Conservation (phyloP, 2,797 vertebrate species). For the Mustela erminea region DNA sequence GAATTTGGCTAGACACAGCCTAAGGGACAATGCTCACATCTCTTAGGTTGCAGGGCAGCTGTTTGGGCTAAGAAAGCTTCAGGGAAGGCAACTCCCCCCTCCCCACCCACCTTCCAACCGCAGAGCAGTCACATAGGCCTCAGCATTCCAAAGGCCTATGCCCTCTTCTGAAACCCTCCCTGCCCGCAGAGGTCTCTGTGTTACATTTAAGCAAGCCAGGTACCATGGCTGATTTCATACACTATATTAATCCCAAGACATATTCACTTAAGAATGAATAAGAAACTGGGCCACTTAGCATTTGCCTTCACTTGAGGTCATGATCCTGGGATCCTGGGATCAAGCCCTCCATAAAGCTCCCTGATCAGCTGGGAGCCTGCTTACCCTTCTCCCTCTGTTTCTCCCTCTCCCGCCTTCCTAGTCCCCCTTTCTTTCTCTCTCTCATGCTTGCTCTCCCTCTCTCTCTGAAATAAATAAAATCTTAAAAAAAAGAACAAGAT, state of each 20-base stretch:
- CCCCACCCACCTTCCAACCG: rapidly evolving
- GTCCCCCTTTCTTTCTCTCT: not conserved
- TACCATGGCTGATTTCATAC: too few species aligned
- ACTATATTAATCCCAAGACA: too few species aligned
- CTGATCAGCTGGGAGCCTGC: not conserved
- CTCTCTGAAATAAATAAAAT: not conserved
- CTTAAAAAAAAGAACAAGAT: not conserved
- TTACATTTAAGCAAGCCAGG: not conserved
- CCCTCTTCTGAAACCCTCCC: not conserved
- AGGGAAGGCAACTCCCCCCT: too few species aligned
- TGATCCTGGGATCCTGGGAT: not conserved
- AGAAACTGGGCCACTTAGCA: not conserved
- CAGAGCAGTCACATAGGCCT: rapidly evolving
- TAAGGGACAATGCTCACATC: not conserved
- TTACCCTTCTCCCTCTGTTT: not conserved
- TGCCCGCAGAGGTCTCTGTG: too few species aligned
- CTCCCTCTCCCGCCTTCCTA: not conserved
- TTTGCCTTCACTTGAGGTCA: not conserved
- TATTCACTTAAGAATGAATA: not conserved
- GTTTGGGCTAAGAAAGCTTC: too few species aligned
- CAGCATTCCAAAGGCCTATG: not conserved
- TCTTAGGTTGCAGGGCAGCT: not conserved
- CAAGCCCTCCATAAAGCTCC: not conserved
- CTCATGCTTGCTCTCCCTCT: not conserved
- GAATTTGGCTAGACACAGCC: not conserved